Percentiles rank a stretch among this genome's conserved stretches.
Evolutionary conservation across 2,113 vertebrate species (phyloP).

Genomic region (Perognathus longimembris): DNA sequence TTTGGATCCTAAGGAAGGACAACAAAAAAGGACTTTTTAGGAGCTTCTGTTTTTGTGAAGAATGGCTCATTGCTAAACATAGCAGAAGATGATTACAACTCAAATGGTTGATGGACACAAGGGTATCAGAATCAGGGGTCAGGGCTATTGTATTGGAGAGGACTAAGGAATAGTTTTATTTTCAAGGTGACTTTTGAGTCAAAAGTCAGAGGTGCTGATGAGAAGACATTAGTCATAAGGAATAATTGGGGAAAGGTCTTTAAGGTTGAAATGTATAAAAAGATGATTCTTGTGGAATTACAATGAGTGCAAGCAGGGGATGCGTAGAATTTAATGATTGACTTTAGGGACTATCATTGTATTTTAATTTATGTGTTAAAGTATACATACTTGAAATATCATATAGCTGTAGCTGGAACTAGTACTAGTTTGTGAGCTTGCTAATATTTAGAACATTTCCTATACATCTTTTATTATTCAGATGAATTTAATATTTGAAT

Average conservation of each 20-base stretch:
- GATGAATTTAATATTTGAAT: slow-evolving; percentile 13
- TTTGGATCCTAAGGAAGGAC: too few species aligned
- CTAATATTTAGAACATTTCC: slow-evolving; percentile 36
- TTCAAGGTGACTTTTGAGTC: slow-evolving; percentile 4
- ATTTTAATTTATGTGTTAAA: neutral
- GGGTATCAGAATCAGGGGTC: neutral
- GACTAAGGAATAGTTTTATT: neutral
- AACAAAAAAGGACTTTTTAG: too few species aligned
- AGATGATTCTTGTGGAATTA: neutral
- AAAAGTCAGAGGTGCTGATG: neutral
- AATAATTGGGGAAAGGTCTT: neutral
- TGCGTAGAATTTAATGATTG: neutral
- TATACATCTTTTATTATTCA: neutral
- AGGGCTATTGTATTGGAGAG: neutral
- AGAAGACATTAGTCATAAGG: neutral
- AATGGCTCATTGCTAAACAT: neutral
- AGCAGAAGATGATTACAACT: neutral
- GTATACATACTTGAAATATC: neutral
- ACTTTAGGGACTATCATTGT: slow-evolving; percentile 29
- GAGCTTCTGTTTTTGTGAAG: neutral
- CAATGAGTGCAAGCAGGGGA: neutral
- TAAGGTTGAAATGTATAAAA: neutral
- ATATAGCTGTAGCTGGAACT: neutral
- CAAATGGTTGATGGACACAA: neutral
- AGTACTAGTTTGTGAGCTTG: neutral